Conservation (phyloP, 1,140 invertebrate species). For the Philaenus spumarius region DNA sequence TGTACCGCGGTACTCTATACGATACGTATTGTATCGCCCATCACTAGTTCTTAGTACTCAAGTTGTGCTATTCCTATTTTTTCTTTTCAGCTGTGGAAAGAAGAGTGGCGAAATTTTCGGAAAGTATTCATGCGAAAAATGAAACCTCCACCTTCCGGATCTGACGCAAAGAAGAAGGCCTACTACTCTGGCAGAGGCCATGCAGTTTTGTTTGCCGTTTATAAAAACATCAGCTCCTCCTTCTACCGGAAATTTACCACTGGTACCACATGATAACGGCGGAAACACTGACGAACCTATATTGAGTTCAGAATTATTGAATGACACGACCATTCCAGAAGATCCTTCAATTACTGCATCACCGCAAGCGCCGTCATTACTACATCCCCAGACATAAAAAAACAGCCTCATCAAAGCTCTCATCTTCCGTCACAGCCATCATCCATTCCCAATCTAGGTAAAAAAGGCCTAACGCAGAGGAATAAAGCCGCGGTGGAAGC, state of each 20-base stretch:
- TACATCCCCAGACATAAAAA: too few species aligned
- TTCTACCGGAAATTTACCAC: slow-evolving; percentile 19
- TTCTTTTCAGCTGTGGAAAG: slow-evolving; percentile 3
- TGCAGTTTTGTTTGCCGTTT: slow-evolving; percentile 27
- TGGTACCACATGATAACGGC: too few species aligned
- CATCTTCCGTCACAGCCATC: neutral
- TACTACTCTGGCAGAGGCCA: slow-evolving; percentile 28
- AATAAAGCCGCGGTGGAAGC: slow-evolving; percentile 23
- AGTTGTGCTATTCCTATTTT: neutral
- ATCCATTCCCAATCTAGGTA: slow-evolving; percentile 6
- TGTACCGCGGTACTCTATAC: too few species aligned
- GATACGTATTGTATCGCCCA: neutral
- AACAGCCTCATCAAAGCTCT: slow-evolving; percentile 3
- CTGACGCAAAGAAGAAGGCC: slow-evolving; percentile 24
- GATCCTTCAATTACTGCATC: too few species aligned
- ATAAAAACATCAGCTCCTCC: slow-evolving; percentile 24
- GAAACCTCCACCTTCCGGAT: slow-evolving; percentile 19
- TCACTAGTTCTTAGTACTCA: neutral
- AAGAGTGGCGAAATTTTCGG: slow-evolving; percentile 18
- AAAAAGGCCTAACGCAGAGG: slow-evolving; percentile 17
- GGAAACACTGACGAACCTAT: too few species aligned
- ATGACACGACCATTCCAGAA: too few species aligned
- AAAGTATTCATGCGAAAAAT: slow-evolving; percentile 17
- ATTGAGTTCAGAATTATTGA: too few species aligned
- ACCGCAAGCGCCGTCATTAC: too few species aligned